Base-by-base conservation (phyloP, 2,797 vertebrate genomes). In the Adrianichthys oophorus region DNA sequence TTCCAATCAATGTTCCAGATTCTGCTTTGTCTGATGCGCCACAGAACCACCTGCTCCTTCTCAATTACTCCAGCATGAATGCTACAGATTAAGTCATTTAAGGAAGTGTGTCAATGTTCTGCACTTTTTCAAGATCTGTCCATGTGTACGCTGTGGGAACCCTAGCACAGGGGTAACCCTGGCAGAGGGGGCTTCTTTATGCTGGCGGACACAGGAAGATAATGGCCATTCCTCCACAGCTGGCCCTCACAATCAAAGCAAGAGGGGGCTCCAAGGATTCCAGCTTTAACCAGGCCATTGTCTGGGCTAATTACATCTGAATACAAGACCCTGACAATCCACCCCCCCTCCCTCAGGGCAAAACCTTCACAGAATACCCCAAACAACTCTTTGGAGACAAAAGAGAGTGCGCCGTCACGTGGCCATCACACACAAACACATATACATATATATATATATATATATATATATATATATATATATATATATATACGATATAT, bases 251-350 rank as follows among this genome's bases (percentile, higher is more conserved):
- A 91, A 91, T 92, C 90, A 93, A 91, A 92, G 83, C 59, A 78
- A 88, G 84, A 89, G 82, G 86, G 87, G 89, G 89, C 89, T 90
- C 74, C 48, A 76, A 90, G 90, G 92, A 92, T 90, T 93, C 91
- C 92, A 94, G 94, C 94, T 94, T 95, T 95, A 97, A 95, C 94
- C 93, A 94, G 93, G 75, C 91, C 91, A 96, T 95, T 95, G 91
- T 96, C 89, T 90, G 87, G 91, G 90, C 93, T 95, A 97, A 96
- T 95, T 97, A 93, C 92, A 95, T 95, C 93, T 94, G 94, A 96
- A 95, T 95, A 92, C 90, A 87, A 92, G 93, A 94, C 91, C 92
- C 89, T 89, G 85, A 92, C 91, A 91, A 89, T 90, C 87, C 89
- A 85, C 82, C 76, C 82, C 80, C 79, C 19, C 19, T 7, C 26